phyloP scores from a whole-genome alignment of 2,797 vertebrate genomes.

The Clarias platycephalus region DNA sequence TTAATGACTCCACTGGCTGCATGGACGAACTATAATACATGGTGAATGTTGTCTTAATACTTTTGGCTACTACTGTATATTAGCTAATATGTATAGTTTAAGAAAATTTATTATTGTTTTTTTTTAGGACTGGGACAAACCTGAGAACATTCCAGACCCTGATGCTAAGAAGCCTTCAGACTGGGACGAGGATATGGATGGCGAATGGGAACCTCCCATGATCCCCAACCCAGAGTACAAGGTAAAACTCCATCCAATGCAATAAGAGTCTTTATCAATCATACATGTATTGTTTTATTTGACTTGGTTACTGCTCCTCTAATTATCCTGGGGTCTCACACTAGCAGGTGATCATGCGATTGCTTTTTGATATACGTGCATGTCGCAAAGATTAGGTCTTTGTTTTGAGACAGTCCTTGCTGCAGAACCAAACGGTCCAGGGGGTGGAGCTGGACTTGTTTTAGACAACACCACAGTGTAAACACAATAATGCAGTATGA shows the following conservation, averaged over 20 bases:
- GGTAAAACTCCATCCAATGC: constrained; percentile 62
- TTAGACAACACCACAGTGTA: background rate
- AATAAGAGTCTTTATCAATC: background rate
- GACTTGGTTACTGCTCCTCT: background rate
- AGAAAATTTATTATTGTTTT: background rate
- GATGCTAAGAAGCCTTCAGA: constrained; percentile 94
- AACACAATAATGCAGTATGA: background rate
- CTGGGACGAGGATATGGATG: constrained; percentile 97
- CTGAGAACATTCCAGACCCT: constrained; percentile 92
- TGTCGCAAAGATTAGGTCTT: background rate
- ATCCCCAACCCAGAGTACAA: constrained; percentile 95
- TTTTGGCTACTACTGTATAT: no score
- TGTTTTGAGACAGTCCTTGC: background rate
- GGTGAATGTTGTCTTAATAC: background rate
- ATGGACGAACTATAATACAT: no score
- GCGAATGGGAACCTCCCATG: constrained; percentile 94
- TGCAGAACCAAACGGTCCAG: background rate
- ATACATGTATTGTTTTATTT: background rate
- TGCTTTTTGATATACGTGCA: background rate
- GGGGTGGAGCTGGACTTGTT: no score
- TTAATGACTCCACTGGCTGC: background rate
- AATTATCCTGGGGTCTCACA: background rate
- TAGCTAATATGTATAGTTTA: background rate
- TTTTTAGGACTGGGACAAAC: constrained; percentile 86
- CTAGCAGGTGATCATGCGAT: no score